These are phyloP conservation scores for Hermatobates lingyangjiaoensis DNA, from an alignment of 1,140 invertebrate genomes.

Conservation along the genomic window DNA sequence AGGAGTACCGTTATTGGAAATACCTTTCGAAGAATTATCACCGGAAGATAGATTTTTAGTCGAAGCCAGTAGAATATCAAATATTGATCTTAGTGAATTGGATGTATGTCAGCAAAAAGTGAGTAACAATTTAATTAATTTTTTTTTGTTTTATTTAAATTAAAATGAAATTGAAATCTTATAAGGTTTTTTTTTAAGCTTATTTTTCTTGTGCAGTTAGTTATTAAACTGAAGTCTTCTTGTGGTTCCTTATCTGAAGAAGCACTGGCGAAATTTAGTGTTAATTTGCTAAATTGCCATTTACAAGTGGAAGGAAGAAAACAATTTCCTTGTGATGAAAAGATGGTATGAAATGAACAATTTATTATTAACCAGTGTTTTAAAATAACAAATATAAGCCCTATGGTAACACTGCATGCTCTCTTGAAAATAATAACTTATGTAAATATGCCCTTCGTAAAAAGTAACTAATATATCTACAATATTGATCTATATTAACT, in stretches of 20 bases:
- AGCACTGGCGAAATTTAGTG: slow-evolving; percentile 42
- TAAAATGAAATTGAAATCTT: background rate
- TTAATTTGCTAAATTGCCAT: slow-evolving; percentile 49
- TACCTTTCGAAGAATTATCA: slow-evolving; percentile 37
- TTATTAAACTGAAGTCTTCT: slow-evolving; percentile 34
- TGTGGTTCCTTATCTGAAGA: slow-evolving; percentile 41
- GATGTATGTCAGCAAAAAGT: slow-evolving; percentile 44
- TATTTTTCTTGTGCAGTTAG: slow-evolving; percentile 26
- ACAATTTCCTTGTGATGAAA: slow-evolving; percentile 35
- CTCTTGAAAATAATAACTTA: too few species aligned
- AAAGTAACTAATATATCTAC: too few species aligned
- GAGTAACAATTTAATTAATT: slow-evolving; percentile 13
- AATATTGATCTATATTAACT: too few species aligned
- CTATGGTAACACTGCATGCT: too few species aligned
- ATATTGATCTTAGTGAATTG: slow-evolving; percentile 34
- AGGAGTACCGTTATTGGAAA: slow-evolving; percentile 23
- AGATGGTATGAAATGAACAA: slow-evolving; percentile 35
- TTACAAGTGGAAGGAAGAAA: slow-evolving; percentile 37
- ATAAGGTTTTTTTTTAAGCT: background rate
- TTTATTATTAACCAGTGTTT: too few species aligned
- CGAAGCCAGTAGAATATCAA: slow-evolving; percentile 35
- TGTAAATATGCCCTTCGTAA: too few species aligned
- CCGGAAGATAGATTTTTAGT: slow-evolving; percentile 43
- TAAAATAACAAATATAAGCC: too few species aligned
- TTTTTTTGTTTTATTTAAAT: background rate